Percentiles rank a stretch among this genome's conserved stretches.
Evolutionary conservation across 2,888 invertebrate species (phyloP).

Genomic region (Pheosia gnoma): DNA sequence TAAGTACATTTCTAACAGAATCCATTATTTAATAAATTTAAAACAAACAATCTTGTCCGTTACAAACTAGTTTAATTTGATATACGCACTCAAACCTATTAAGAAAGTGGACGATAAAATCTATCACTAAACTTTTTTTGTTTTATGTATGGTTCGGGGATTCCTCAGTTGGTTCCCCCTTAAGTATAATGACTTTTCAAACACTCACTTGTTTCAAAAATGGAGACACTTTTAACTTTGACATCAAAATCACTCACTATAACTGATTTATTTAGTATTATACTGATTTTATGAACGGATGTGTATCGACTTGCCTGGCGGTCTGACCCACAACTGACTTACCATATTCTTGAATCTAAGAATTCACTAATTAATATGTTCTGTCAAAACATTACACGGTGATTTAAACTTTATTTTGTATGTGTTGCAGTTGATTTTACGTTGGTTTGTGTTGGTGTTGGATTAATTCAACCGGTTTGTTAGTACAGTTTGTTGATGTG

Average conservation of each 20-base stretch:
- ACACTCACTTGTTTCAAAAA: conserved; percentile 52
- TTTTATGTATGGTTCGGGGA: no score
- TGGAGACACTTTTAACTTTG: conserved; percentile 38
- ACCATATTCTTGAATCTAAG: background rate
- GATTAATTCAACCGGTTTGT: conserved; percentile 35
- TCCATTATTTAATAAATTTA: no score
- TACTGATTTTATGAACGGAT: background rate
- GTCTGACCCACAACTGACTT: background rate
- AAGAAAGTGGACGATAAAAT: no score
- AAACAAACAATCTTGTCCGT: no score
- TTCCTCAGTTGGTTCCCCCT: background rate
- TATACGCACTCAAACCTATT: no score
- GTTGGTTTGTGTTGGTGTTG: conserved; percentile 8
- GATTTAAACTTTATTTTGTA: background rate
- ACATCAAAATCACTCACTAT: conserved; percentile 19
- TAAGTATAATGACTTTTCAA: background rate
- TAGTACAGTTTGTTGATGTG: conserved; percentile 12
- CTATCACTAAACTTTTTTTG: no score
- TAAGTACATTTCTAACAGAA: no score
- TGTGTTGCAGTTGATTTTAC: conserved; percentile 5
- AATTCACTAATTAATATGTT: background rate
- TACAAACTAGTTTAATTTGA: no score
- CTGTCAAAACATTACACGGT: background rate
- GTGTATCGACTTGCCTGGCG: background rate
- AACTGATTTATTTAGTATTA: background rate